A percentile compares a stretch with the other conserved stretches of the same genome.
phyloP scores from a whole-genome alignment of 2,888 invertebrate species.

The Eupeodes latifasciatus region DNA sequence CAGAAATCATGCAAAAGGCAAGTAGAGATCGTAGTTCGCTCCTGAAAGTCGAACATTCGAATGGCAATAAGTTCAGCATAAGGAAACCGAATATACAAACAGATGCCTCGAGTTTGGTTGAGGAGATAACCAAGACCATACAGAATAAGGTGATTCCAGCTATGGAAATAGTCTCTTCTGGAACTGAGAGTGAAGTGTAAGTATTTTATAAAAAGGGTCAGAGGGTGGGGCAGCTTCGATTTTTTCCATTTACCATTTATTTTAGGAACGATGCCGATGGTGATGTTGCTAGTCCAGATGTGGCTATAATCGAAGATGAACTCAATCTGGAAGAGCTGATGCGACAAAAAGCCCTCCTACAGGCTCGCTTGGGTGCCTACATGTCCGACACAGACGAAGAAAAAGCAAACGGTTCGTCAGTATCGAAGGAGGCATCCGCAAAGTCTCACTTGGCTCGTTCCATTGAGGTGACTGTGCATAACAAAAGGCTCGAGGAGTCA shows the following conservation, averaged over 20 bases:
- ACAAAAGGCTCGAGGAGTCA: conserved; percentile 67
- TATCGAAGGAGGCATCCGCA: conserved; percentile 59
- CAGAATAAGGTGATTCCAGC: conserved; percentile 83
- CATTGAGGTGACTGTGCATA: conserved; percentile 51
- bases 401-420: conserved; percentile 82
- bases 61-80: conserved; percentile 80
- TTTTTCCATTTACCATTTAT: background rate
- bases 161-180: conserved; percentile 88
- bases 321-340: conserved; percentile 94
- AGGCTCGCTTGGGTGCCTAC: conserved; percentile 91
- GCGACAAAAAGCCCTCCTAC: conserved; percentile 93
- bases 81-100: conserved; percentile 82
- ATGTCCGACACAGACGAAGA: conserved; percentile 88
- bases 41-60: conserved; percentile 78
- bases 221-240: background rate
- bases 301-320: conserved; percentile 92
- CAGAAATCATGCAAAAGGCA: conserved; percentile 82
- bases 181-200: conserved; percentile 87
- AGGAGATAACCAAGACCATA: conserved; percentile 85
- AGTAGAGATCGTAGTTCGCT: conserved; percentile 78
- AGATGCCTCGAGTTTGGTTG: conserved; percentile 85
- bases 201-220: conserved; percentile 51
- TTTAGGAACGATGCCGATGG: conserved; percentile 82
- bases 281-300: conserved; percentile 89
- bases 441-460: conserved; percentile 52